These are phyloP conservation scores for Zootermopsis nevadensis DNA, from an alignment of 2,888 invertebrate species.

Conservation along the genomic window DNA sequence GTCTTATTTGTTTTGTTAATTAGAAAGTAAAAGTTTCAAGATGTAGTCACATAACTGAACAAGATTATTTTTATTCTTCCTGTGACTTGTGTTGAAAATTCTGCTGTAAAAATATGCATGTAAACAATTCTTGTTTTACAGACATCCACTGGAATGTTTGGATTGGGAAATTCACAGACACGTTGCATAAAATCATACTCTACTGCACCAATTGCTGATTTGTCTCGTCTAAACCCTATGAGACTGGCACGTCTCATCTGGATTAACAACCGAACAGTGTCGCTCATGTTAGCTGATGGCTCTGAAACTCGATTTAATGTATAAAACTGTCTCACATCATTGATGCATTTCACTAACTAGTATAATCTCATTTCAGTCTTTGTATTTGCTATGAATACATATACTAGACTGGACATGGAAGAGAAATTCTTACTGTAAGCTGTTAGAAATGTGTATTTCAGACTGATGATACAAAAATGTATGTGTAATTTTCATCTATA, in stretches of 20 bases:
- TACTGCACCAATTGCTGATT: constrained; percentile 91
- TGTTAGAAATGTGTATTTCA: too few species aligned
- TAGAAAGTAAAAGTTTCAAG: too few species aligned
- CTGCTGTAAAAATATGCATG: background rate
- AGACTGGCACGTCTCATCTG: constrained; percentile 92
- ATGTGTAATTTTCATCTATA: too few species aligned
- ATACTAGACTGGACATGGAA: too few species aligned
- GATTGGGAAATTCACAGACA: constrained; percentile 96
- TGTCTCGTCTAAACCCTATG: constrained; percentile 86
- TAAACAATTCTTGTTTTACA: constrained; percentile 58
- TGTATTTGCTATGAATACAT: too few species aligned
- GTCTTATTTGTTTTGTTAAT: too few species aligned
- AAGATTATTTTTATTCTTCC: too few species aligned
- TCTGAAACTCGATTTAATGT: constrained; percentile 89
- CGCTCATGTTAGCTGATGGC: constrained; percentile 95
- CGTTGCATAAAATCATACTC: constrained; percentile 96
- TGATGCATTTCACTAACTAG: background rate
- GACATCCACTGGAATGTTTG: constrained; percentile 91
- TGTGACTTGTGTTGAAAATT: too few species aligned
- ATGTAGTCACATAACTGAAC: too few species aligned
- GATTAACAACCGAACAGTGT: constrained; percentile 94
- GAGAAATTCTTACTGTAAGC: too few species aligned
- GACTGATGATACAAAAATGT: too few species aligned
- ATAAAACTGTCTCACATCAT: constrained; percentile 60
- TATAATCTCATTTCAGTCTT: background rate